These are phyloP conservation scores for Bryconaethiops microstoma DNA, from an alignment of 2,797 vertebrate species.

Conservation along the genomic window DNA sequence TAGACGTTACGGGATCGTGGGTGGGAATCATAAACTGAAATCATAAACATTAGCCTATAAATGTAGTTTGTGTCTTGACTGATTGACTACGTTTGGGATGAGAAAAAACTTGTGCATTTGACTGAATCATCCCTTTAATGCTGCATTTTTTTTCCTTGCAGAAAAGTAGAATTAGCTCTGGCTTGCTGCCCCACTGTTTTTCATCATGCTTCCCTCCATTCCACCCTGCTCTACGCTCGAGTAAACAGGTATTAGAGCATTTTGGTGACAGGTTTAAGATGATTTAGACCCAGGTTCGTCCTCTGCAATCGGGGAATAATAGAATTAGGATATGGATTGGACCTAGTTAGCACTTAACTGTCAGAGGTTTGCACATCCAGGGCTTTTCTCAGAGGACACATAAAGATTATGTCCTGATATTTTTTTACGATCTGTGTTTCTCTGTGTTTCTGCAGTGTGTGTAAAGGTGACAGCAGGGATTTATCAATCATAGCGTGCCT, in stretches of 20 bases:
- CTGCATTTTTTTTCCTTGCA: constrained; percentile 31
- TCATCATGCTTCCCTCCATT: constrained; percentile 17
- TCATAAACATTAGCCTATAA: too few species aligned
- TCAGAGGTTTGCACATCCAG: constrained; percentile 11
- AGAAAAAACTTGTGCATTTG: not conserved
- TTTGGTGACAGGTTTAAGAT: constrained; percentile 44
- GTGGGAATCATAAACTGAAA: too few species aligned
- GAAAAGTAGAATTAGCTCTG: constrained; percentile 11
- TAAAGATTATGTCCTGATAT: not conserved
- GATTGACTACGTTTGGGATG: not conserved
- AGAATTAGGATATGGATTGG: constrained; percentile 12
- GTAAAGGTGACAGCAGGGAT: constrained; percentile 45
- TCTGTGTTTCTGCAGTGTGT: constrained; percentile 27
- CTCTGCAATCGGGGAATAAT: constrained; percentile 9
- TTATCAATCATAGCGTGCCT: constrained; percentile 55
- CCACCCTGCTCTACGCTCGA: constrained; percentile 28
- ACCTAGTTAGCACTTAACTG: constrained; percentile 23
- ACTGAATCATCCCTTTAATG: constrained; percentile 26
- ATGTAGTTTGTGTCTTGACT: not conserved
- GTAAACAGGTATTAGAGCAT: constrained; percentile 36
- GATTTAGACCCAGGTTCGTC: constrained; percentile 10
- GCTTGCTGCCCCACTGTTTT: not conserved
- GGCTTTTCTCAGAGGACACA: not conserved
- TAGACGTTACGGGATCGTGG: too few species aligned
- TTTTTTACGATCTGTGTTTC: constrained; percentile 8